phyloP scores from a whole-genome alignment of 2,888 invertebrate genomes.

The Aleiodes testaceus region DNA sequence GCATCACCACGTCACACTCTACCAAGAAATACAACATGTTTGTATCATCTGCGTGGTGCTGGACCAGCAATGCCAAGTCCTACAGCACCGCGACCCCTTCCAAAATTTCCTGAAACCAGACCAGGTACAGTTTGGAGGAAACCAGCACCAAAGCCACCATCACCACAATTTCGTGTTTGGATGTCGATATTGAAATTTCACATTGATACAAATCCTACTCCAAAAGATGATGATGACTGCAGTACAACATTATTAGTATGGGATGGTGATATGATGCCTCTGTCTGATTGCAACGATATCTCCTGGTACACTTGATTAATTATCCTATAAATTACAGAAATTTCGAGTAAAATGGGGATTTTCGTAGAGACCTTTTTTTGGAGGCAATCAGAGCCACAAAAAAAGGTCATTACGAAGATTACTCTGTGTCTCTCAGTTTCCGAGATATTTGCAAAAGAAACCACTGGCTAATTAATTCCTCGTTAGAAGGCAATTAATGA shows the following conservation, averaged over 20 bases:
- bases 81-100: slow-evolving; percentile 71
- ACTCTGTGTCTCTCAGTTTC: too few species aligned
- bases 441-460: too few species aligned
- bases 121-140: slow-evolving; percentile 74
- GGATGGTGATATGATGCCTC: slow-evolving; percentile 82
- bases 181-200: slow-evolving; percentile 90
- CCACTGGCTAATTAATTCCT: too few species aligned
- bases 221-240: slow-evolving; percentile 82
- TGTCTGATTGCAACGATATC: slow-evolving; percentile 86
- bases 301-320: slow-evolving; percentile 78
- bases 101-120: slow-evolving; percentile 70
- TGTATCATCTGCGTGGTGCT: slow-evolving; percentile 85
- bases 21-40: slow-evolving; percentile 90
- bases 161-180: slow-evolving; percentile 87
- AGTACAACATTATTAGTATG: slow-evolving; percentile 89
- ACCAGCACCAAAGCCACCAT: slow-evolving; percentile 75
- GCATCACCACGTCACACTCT: slow-evolving; percentile 90
- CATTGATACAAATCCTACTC: slow-evolving; percentile 80
- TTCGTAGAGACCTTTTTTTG: too few species aligned
- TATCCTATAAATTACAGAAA: background rate
- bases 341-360: too few species aligned
- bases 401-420: too few species aligned
- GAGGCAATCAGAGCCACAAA: too few species aligned
- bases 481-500: too few species aligned
- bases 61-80: slow-evolving; percentile 76